These are phyloP conservation scores for Semnornis frantzii DNA, from an alignment of 2,113 vertebrate species.

Conservation along the genomic window DNA sequence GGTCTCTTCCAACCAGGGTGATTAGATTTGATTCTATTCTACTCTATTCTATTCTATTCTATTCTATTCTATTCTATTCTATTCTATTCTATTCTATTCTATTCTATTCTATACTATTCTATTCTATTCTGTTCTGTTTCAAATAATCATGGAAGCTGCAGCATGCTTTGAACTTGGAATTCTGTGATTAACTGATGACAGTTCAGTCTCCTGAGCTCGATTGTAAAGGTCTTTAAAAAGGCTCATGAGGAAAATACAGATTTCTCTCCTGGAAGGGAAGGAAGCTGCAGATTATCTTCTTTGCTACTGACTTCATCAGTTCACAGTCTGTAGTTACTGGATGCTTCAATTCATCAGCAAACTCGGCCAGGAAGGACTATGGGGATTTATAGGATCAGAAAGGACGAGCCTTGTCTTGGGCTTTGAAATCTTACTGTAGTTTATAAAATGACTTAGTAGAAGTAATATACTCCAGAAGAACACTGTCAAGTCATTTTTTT, in stretches of 20 bases:
- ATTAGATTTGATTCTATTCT: too few species aligned
- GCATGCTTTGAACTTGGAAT: accelerated
- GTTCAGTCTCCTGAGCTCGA: not conserved
- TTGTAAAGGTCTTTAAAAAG: constrained; percentile 23
- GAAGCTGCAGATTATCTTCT: not conserved
- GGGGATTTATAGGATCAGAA: not conserved
- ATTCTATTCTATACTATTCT: too few species aligned
- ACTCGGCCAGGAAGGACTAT: not conserved
- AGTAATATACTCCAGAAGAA: not conserved
- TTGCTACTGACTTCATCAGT: not conserved
- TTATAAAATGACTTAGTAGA: not conserved
- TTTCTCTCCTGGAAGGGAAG: constrained; percentile 7
- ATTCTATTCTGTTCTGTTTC: not conserved
- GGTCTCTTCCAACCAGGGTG: too few species aligned
- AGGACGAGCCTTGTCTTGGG: not conserved
- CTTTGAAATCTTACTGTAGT: not conserved
- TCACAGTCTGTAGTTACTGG: not conserved
- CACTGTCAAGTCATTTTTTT: not conserved
- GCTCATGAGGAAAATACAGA: constrained; percentile 7
- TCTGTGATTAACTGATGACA: constrained; percentile 36
- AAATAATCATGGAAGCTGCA: not conserved
- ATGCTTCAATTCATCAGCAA: not conserved
- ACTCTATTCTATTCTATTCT: too few species aligned
- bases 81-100: too few species aligned
- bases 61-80: too few species aligned